Conservation (phyloP, 2,113 vertebrate species). For the Petaurus breviceps region DNA sequence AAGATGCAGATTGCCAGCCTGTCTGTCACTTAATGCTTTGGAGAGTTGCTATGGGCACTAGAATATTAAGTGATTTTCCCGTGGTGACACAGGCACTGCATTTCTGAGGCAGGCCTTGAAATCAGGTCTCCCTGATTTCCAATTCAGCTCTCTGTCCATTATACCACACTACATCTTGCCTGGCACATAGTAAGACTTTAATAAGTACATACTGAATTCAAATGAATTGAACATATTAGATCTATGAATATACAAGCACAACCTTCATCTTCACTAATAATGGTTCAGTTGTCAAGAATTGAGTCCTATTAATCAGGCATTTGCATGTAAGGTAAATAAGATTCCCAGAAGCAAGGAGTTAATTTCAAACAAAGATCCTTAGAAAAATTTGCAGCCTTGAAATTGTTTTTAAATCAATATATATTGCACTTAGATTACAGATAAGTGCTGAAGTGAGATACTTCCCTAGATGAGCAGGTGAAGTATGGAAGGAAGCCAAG, state of each 20-base stretch:
- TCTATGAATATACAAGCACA: neutral
- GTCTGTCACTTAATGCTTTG: neutral
- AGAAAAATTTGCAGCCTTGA: neutral
- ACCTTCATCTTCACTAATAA: neutral
- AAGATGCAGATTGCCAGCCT: neutral
- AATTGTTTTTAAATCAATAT: conserved; percentile 56
- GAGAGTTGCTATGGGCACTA: neutral
- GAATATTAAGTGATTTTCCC: neutral
- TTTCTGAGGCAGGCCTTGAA: neutral
- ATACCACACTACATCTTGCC: neutral
- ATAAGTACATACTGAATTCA: neutral
- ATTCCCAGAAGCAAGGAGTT: conserved; percentile 21
- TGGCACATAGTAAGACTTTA: neutral
- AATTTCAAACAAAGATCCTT: conserved; percentile 25
- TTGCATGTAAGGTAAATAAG: neutral
- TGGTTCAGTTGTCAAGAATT: neutral
- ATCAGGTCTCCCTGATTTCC: neutral
- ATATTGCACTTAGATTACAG: conserved; percentile 35
- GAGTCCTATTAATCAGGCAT: neutral
- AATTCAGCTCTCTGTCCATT: neutral
- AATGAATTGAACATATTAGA: neutral
- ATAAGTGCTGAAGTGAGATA: conserved; percentile 8
- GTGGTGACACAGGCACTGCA: neutral
- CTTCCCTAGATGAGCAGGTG: neutral
- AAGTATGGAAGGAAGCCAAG: neutral